Evolutionary conservation across 2,113 vertebrate species (phyloP), one percentile per base, ranked within the genome.

Genomic region (Ameiurus melas): DNA sequence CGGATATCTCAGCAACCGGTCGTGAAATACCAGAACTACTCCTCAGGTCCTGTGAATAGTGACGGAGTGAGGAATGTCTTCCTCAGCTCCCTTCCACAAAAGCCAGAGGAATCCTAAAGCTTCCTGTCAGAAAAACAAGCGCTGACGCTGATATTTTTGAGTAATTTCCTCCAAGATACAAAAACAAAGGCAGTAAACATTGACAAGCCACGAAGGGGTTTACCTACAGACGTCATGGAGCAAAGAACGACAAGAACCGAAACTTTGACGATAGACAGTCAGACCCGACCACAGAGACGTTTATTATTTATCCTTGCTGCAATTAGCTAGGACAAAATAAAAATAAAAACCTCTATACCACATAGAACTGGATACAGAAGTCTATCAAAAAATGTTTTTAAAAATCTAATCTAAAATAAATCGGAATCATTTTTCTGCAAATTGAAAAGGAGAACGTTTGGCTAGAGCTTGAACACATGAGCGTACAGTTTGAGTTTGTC

Each of bases 111-210:
- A 62, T 5, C 55, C 55, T 36, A 51, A 47, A 30, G 36, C 58
- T 80, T 68, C 86, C 86, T 80, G 60, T 39, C 39, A 19, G 51
- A 78, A 47, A 39, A 62, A 86, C 71, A 51, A 57, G 16, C 14
- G 4, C 7, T 73, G 17, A 13, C 30, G 10, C 85, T 53, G 27
- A 1, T 55, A n/a, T 64, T 64, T 47, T 22, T 60, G 55, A 78
- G 9, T 16, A 47, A 58, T 62, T 62, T 78, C 36, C 57, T 79
- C 30, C 79, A 20, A 30, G 55, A 36, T 12, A 36, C n/a, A 58
- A 58, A 62, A 43, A 83, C 57, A 64, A 43, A 36, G 9, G 4
- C 17, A 7, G 80, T 39, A 83, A 60, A 83, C 57, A 43, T 2
- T 16, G 33, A 83, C 22, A 25, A 62, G 57, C 3, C 57, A 83